phyloP scores from a whole-genome alignment of 2,797 vertebrate species.

The Acrocephalus scirpaceus region DNA sequence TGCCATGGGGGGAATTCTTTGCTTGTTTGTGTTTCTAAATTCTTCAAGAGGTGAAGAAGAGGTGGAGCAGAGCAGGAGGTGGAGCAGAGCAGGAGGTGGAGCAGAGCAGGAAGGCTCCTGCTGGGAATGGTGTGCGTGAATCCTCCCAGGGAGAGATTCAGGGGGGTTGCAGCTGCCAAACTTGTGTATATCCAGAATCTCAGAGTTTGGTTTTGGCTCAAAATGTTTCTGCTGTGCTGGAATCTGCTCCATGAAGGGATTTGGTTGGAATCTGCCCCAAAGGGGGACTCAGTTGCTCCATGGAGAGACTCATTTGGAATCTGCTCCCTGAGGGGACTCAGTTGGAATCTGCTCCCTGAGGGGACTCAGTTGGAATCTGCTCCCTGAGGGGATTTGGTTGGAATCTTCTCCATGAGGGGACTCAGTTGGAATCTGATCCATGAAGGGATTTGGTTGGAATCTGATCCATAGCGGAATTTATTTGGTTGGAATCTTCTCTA shows the following conservation, averaged over 20 bases:
- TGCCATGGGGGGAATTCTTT: fast-evolving
- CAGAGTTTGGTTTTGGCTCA: neutral
- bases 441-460: too few relatives aligned
- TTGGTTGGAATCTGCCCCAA: too few relatives aligned
- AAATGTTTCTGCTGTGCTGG: neutral
- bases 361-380: neutral
- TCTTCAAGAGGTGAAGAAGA: neutral
- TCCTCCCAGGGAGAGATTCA: neutral
- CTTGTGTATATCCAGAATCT: fast-evolving
- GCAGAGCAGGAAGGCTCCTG: neutral
- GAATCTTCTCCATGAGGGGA: neutral
- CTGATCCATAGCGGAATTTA: neutral
- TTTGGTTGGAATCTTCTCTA: neutral
- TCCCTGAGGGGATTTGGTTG: neutral
- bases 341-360: too few relatives aligned
- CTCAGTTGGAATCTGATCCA: neutral
- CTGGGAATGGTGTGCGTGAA: neutral
- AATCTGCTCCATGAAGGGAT: neutral
- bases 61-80: neutral
- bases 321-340: neutral
- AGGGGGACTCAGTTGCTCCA: neutral
- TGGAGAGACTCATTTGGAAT: neutral
- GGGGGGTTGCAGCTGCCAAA: neutral
- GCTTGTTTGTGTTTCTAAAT: neutral
- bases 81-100: neutral